Base-by-base conservation (phyloP, 2,888 invertebrate genomes). In the Endotricha flammealis region DNA sequence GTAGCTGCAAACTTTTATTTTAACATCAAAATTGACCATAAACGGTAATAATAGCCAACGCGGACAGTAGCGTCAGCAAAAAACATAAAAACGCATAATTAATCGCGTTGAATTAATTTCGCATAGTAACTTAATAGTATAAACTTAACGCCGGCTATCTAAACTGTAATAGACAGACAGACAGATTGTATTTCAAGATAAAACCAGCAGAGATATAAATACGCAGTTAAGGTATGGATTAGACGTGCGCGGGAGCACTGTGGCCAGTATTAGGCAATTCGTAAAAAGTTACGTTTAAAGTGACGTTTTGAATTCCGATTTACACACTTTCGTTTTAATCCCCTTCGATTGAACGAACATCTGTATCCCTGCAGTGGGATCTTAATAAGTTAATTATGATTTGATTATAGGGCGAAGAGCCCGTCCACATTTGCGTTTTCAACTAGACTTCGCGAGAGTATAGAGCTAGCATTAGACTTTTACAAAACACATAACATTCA, bases 131-230 rank as follows among this genome's bases (percentile, higher is more conserved):
- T 44, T 40, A 40, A 46, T 44, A 46, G 38, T 42, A 16, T 45
- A 32, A 47, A 48, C 42, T 48, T 45, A 54, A 46, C 49, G 39
- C 46, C 44, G 39, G 45, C 41, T 46, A 57, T 53, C 53, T 46
- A 12, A 33, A 42, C 38, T 35, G 39, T 36, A 45, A 34, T 35
- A 42, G 32, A 25, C 28, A 43, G 37, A 47, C 39, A 42, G 58
- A 64, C 62, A 65, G 70, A 70, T 71, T 63, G 68, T 70, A 65
- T 57, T 60, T 64, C 48, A 58, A 67, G 74, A 74, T 75, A 71
- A 69, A 50, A 36, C 41, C 44, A 53, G 57, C 63, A 54, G 58
- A 64, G 54, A 57, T 67, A 60, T 64, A 62, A 65, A 70, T 57
- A 54, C 53, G 29, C 31, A 40, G 53, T 53, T 56, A 59, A 36